Conservation (phyloP, 2,797 vertebrate species). For the Tokudaia tokunoshimensis region DNA sequence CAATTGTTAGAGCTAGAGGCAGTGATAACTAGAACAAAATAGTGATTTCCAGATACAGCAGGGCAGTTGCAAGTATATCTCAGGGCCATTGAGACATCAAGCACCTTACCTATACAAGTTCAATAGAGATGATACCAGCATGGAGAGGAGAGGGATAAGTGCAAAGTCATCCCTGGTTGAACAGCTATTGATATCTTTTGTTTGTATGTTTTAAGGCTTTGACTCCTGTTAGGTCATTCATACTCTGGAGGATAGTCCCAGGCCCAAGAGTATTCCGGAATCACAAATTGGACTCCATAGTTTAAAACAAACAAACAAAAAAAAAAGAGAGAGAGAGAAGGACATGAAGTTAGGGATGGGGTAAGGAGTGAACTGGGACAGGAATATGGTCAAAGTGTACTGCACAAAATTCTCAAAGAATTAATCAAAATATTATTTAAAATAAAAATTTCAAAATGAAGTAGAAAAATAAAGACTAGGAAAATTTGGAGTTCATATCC, state of each 20-base stretch:
- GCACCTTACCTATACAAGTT: background rate
- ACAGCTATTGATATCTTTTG: background rate
- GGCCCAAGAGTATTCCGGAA: background rate
- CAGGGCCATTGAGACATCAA: background rate
- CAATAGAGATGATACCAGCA: background rate
- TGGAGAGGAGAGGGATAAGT: too few relatives aligned
- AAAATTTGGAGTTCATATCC: slow-evolving; percentile 20
- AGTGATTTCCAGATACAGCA: background rate
- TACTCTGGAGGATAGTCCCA: too few relatives aligned
- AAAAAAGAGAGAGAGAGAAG: background rate
- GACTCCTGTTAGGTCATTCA: background rate
- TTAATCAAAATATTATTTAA: background rate
- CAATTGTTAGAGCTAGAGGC: background rate
- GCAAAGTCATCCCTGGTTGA: background rate
- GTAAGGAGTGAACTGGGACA: background rate
- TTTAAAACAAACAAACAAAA: background rate
- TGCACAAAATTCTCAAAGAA: background rate
- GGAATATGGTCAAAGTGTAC: background rate
- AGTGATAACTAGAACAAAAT: background rate
- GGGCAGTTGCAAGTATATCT: background rate
- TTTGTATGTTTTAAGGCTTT: background rate
- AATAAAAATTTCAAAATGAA: background rate
- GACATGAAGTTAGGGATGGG: background rate
- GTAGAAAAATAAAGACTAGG: background rate
- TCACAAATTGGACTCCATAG: background rate